Conservation (phyloP, 1,140 invertebrate species). For the Drosophila ambigua region DNA sequence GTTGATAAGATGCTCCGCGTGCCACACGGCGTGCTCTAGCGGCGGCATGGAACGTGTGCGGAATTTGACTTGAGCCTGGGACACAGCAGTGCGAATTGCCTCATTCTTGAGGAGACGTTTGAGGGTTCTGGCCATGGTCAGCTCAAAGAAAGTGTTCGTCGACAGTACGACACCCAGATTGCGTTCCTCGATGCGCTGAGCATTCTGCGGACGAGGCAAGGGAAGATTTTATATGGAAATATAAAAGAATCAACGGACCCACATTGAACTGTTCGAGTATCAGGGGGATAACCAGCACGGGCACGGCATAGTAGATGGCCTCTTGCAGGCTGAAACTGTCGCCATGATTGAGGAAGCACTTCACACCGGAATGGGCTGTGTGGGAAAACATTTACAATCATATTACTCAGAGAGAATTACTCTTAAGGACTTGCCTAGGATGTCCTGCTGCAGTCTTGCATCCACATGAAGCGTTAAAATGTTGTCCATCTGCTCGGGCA, state of each 20-base stretch:
- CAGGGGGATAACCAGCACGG: conserved; percentile 87
- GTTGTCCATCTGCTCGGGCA: conserved; percentile 24
- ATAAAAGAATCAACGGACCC: conserved; percentile 2
- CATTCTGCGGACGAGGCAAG: conserved; percentile 30
- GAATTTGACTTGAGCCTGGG: conserved; percentile 83
- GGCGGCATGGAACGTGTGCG: conserved; percentile 84
- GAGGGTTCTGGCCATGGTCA: conserved; percentile 15
- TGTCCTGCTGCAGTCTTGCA: conserved; percentile 68
- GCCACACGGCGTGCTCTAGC: conserved; percentile 86
- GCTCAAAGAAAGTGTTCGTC: background rate
- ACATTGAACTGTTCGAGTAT: conserved; percentile 86
- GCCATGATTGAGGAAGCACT: conserved; percentile 86
- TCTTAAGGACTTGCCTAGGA: conserved; percentile 36
- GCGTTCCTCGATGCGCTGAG: conserved; percentile 66
- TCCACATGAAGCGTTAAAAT: conserved; percentile 21
- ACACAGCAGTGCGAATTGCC: background rate
- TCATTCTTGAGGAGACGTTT: conserved; percentile 23
- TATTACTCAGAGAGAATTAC: too few relatives aligned
- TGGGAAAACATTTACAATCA: background rate
- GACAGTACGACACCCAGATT: conserved; percentile 37
- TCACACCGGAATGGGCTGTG: conserved; percentile 84
- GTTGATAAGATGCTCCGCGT: conserved; percentile 86
- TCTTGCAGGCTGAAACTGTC: conserved; percentile 86
- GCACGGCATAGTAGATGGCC: conserved; percentile 86
- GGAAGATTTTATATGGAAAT: background rate